A percentile compares a stretch with the other conserved stretches of the same genome.
Conservation (phyloP, 2,888 invertebrate genomes). For the Pandemis cinnamomeana region DNA sequence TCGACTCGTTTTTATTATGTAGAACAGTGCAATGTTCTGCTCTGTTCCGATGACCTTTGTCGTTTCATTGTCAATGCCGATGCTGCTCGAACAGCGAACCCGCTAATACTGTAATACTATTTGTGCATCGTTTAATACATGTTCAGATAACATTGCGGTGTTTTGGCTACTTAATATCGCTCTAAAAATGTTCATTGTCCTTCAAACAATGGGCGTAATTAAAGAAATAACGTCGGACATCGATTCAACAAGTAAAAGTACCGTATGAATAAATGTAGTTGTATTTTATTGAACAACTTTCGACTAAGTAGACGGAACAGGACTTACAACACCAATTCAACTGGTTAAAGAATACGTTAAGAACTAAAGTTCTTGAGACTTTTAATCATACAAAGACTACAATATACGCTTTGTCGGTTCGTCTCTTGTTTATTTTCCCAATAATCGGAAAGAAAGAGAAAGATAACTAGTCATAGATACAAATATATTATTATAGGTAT, state of each 20-base stretch:
- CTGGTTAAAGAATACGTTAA: not conserved
- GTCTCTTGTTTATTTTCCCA: too few relatives aligned
- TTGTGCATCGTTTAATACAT: constrained; percentile 4
- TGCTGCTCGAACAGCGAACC: constrained; percentile 21
- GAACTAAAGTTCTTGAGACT: not conserved
- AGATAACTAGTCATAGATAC: too few relatives aligned
- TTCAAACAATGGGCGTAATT: constrained; percentile 2
- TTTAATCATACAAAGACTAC: not conserved
- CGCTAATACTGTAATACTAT: not conserved
- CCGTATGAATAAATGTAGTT: not conserved
- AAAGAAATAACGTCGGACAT: not conserved
- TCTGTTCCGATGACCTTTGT: constrained; percentile 31
- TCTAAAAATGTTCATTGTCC: constrained; percentile 5
- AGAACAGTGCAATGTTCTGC: constrained; percentile 30
- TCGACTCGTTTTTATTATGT: constrained; percentile 1
- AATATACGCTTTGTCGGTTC: too few relatives aligned
- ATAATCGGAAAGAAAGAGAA: too few relatives aligned
- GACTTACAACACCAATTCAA: not conserved
- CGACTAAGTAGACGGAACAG: not conserved
- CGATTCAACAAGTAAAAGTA: not conserved
- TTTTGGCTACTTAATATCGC: constrained; percentile 5
- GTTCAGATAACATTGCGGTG: not conserved
- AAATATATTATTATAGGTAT: too few relatives aligned
- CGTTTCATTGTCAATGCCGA: constrained; percentile 39
- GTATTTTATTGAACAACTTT: not conserved